Evolutionary conservation across 2,888 invertebrate species (phyloP).

Genomic region (Pachliopta kotzebuea): DNA sequence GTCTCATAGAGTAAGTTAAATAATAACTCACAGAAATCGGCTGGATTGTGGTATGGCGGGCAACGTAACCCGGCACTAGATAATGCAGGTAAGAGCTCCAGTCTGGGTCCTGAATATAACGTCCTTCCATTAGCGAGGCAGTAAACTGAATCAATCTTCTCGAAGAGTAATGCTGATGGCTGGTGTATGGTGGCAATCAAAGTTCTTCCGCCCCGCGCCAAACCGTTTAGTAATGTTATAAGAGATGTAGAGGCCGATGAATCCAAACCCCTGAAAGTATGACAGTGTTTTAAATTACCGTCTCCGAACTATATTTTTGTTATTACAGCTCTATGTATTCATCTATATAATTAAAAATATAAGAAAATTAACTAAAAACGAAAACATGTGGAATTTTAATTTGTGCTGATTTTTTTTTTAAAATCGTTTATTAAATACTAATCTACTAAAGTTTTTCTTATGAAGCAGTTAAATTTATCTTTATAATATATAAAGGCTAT

Average conservation of each 20-base stretch:
- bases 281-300: background rate
- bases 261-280: constrained; percentile 88
- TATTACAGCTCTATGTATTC: background rate
- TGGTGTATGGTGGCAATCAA: constrained; percentile 97
- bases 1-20: background rate
- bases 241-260: constrained; percentile 93
- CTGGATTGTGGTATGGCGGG: constrained; percentile 96
- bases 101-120: constrained; percentile 90
- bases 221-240: constrained; percentile 87
- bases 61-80: constrained; percentile 87
- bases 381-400: too few relatives aligned
- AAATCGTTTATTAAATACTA: too few relatives aligned
- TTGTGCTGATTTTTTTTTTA: too few relatives aligned
- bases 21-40: constrained; percentile 92
- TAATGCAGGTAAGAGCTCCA: constrained; percentile 88
- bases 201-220: constrained; percentile 92
- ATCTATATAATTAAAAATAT: background rate
- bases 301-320: background rate
- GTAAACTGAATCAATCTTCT: constrained; percentile 95
- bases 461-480: too few relatives aligned
- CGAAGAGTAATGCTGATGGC: constrained; percentile 94
- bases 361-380: too few relatives aligned
- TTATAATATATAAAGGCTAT: too few relatives aligned
- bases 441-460: too few relatives aligned
- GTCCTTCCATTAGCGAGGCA: constrained; percentile 91